Evolutionary conservation across 2,113 vertebrate species (phyloP).

Genomic region (Loxodonta africana): DNA sequence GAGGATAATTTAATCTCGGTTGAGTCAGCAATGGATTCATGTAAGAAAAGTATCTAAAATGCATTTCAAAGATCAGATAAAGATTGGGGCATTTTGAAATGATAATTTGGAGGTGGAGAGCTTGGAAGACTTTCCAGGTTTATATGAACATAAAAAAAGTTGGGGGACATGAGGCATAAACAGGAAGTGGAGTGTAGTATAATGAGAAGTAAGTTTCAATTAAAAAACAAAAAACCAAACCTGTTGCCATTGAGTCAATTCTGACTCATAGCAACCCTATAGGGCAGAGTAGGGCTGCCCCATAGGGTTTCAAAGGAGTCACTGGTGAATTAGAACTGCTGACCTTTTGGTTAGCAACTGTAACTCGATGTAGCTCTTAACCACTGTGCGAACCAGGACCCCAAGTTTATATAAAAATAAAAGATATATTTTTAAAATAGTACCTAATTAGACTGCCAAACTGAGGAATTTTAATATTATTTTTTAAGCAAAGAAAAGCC

Average conservation of each 20-base stretch:
- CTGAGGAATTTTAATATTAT: background rate
- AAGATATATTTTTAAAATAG: background rate
- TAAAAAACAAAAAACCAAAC: too few species aligned
- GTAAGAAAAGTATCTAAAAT: slow-evolving; percentile 43
- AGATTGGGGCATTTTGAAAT: slow-evolving; percentile 11
- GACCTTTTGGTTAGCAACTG: too few species aligned
- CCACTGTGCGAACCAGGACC: too few species aligned
- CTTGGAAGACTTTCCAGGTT: background rate
- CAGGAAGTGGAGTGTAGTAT: background rate
- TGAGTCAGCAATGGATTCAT: background rate
- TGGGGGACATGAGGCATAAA: background rate
- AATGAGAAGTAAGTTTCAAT: background rate
- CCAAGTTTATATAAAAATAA: too few species aligned
- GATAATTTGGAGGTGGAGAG: background rate
- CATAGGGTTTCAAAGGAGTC: too few species aligned
- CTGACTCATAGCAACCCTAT: too few species aligned
- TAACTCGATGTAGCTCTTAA: too few species aligned
- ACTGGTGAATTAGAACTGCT: too few species aligned
- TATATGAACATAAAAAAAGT: background rate
- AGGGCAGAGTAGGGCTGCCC: too few species aligned
- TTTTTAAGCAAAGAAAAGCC: background rate
- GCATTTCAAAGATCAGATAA: background rate
- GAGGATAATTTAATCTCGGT: background rate
- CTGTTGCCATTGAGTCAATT: too few species aligned
- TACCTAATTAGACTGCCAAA: background rate